Evolutionary conservation across 2,797 vertebrate species (phyloP).

Genomic region (Acomys russatus): DNA sequence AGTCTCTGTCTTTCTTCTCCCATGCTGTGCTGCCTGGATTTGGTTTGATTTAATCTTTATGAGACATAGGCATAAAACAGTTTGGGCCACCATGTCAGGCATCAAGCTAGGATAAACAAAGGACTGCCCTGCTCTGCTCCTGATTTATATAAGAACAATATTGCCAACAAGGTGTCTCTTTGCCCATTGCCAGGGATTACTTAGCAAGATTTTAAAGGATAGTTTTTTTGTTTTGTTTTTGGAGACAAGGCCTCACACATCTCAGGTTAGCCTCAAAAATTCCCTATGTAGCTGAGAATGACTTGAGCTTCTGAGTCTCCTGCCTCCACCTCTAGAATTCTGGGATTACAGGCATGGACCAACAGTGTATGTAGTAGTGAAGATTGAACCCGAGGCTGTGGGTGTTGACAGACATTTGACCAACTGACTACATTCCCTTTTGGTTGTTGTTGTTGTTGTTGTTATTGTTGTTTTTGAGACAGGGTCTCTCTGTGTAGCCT

Average conservation of each 20-base stretch:
- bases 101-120: no score
- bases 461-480: no score
- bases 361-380: not conserved
- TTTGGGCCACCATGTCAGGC: no score
- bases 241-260: not conserved
- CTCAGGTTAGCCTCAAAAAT: not conserved
- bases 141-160: no score
- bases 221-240: not conserved
- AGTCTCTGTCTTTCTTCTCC: no score
- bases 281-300: not conserved
- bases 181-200: not conserved
- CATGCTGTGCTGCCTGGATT: no score
- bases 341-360: not conserved
- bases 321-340: not conserved
- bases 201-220: conserved; percentile 26
- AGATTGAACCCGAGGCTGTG: not conserved
- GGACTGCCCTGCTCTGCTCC: no score
- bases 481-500: no score
- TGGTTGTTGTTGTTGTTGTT: no score
- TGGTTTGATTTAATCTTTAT: no score
- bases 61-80: no score
- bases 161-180: no score
- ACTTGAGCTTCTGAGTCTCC: not conserved
- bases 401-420: not conserved
- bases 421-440: not conserved